Percentiles rank a stretch among this genome's conserved stretches.
phyloP scores from a whole-genome alignment of 2,797 vertebrate species.

The Bradypus variegatus region DNA sequence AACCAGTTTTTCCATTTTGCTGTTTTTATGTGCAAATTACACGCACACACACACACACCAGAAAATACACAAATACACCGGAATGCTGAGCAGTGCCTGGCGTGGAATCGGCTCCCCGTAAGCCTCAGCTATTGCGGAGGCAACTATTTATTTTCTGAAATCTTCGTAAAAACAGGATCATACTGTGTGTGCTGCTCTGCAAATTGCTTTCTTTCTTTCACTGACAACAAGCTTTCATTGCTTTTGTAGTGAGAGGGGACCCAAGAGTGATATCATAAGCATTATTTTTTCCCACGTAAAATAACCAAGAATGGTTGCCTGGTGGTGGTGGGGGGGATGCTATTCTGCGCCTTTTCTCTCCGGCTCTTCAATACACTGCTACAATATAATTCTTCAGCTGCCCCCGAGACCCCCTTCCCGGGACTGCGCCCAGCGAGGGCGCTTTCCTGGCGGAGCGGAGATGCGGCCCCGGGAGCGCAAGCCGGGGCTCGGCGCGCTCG shows the following conservation, averaged over 20 bases:
- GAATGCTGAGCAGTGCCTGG: rapidly evolving
- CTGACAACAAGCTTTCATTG: background rate
- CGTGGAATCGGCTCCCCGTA: background rate
- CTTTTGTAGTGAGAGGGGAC: too few relatives aligned
- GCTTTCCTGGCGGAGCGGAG: background rate
- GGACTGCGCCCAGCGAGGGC: too few relatives aligned
- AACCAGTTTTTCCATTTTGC: background rate
- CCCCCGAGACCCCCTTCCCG: background rate
- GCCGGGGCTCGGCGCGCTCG: too few relatives aligned
- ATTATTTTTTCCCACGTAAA: too few relatives aligned
- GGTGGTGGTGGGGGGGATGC: too few relatives aligned
- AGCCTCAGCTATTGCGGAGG: background rate
- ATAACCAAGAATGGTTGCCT: too few relatives aligned
- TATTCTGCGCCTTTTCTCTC: too few relatives aligned
- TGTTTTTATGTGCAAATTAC: background rate
- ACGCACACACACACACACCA: background rate
- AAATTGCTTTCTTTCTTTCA: background rate
- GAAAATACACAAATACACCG: too few relatives aligned
- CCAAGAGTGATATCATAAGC: too few relatives aligned
- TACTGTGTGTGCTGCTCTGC: background rate
- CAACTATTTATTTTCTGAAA: background rate
- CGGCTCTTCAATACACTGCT: background rate
- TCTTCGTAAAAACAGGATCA: background rate
- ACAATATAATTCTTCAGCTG: background rate
- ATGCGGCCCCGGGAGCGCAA: too few relatives aligned